Evolutionary conservation across 2,797 vertebrate species (phyloP).

Genomic region (Vultur gryphus): DNA sequence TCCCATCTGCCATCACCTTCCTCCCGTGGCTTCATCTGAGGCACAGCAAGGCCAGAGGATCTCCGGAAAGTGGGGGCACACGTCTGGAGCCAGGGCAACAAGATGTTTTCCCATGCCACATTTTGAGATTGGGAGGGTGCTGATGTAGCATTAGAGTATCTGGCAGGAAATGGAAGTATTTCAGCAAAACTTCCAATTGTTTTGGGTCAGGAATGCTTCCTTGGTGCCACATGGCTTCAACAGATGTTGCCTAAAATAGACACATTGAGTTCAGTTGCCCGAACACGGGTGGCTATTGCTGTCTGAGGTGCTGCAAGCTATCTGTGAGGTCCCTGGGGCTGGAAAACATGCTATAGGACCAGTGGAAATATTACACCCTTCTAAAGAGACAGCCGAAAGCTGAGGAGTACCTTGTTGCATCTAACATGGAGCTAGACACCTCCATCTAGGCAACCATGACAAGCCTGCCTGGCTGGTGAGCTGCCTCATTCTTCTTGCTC

Average conservation of each 20-base stretch:
- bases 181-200: neutral
- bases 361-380: neutral
- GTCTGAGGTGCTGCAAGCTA: neutral
- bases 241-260: neutral
- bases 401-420: neutral
- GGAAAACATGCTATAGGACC: neutral
- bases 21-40: neutral
- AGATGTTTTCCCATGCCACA: neutral
- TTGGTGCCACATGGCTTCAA: neutral
- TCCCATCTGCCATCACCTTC: neutral
- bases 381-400: neutral
- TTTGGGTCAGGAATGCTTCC: neutral
- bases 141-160: neutral
- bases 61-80: neutral
- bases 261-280: neutral
- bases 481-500: neutral
- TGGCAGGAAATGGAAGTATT: neutral
- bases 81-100: neutral
- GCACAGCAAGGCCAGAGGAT: neutral
- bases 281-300: accelerated
- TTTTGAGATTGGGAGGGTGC: neutral
- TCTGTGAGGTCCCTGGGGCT: neutral
- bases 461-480: accelerated
- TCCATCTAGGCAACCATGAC: accelerated
- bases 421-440: accelerated